These are phyloP conservation scores for Cryptoprocta ferox DNA, from an alignment of 2,797 vertebrate species.

Conservation along the genomic window DNA sequence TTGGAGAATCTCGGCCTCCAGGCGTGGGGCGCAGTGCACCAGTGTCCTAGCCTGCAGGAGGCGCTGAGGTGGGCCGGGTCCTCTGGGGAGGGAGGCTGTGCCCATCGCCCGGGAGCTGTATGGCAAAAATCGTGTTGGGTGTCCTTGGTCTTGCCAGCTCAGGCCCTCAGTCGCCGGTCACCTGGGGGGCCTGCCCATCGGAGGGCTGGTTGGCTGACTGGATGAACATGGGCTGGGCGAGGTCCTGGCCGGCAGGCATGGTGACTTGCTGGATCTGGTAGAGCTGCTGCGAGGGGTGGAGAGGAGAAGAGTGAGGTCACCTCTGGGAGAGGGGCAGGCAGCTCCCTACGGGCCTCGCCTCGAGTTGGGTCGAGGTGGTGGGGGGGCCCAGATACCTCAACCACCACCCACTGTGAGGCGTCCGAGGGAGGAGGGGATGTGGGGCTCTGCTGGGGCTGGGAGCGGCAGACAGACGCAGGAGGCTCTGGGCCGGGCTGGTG, in stretches of 20 bases:
- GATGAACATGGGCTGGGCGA: conserved; percentile 98
- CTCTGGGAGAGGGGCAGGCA: conserved; percentile 39
- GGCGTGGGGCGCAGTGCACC: conserved; percentile 74
- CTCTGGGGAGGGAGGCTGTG: conserved; percentile 73
- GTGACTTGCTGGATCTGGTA: conserved; percentile 99
- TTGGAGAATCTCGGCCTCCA: conserved; percentile 71
- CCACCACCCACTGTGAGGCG: conserved; percentile 52
- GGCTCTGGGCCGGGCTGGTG: conserved; percentile 20
- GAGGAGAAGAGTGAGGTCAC: conserved; percentile 70
- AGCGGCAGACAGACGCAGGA: conserved; percentile 64
- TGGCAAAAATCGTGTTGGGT: conserved; percentile 67
- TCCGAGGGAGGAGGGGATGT: conserved; percentile 47
- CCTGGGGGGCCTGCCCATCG: conserved; percentile 91
- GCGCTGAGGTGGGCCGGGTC: conserved; percentile 73
- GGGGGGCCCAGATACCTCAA: conserved; percentile 65
- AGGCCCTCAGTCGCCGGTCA: conserved; percentile 93
- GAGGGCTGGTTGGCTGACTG: conserved; percentile 95
- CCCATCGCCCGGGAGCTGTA: conserved; percentile 45
- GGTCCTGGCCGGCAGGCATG: conserved; percentile 98
- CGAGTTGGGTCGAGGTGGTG: too few relatives aligned
- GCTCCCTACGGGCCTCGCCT: conserved; percentile 64
- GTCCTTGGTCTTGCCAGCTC: conserved; percentile 71
- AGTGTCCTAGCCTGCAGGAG: conserved; percentile 75
- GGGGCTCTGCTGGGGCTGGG: conserved; percentile 37
- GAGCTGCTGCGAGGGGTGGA: conserved; percentile 90